Conservation (phyloP, 2,797 vertebrate genomes). For the Poecilia wingei region DNA sequence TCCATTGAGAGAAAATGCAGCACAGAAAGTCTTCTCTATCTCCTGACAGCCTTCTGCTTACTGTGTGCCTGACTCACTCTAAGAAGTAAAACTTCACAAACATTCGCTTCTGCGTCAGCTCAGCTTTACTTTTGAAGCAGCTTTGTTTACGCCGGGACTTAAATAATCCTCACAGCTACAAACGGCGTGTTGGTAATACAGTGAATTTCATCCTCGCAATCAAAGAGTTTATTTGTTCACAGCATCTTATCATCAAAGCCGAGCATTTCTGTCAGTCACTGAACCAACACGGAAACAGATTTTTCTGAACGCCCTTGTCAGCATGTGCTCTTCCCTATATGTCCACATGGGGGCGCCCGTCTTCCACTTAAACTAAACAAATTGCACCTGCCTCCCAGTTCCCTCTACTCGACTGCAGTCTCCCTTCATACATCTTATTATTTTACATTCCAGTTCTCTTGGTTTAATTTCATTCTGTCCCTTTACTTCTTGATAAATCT, state of each 20-base stretch:
- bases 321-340: slow-evolving; percentile 16
- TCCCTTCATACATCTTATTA: neutral
- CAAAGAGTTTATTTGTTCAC: neutral
- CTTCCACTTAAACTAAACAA: slow-evolving; percentile 41
- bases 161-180: neutral
- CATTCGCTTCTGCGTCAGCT: neutral
- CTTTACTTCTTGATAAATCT: slow-evolving; percentile 1
- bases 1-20: neutral
- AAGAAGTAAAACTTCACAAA: neutral
- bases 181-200: neutral
- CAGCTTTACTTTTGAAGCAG: neutral
- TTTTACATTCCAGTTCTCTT: neutral
- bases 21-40: neutral
- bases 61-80: neutral
- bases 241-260: neutral
- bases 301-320: neutral
- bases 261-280: slow-evolving; percentile 3
- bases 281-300: neutral
- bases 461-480: slow-evolving; percentile 34
- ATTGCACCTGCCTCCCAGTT: slow-evolving; percentile 13
- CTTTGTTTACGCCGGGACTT: neutral
- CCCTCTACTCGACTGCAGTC: neutral
- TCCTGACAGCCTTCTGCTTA: neutral
- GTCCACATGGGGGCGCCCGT: slow-evolving; percentile 63
- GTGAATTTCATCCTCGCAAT: neutral